These are phyloP conservation scores for Amphipyra tragopoginis DNA, from an alignment of 2,888 invertebrate species.

Conservation along the genomic window DNA sequence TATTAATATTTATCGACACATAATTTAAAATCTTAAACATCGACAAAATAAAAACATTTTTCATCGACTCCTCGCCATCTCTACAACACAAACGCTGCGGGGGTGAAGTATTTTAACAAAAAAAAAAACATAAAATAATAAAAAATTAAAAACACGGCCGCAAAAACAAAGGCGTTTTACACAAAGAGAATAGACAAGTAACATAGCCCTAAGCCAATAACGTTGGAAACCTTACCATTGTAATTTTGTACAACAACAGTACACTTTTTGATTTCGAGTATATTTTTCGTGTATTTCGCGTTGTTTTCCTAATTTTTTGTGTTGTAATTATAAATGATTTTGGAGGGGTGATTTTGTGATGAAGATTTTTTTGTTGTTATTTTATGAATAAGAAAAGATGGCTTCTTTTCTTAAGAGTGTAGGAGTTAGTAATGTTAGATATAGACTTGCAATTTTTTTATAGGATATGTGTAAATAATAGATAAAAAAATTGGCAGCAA, in stretches of 20 bases:
- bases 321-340: constrained; percentile 17
- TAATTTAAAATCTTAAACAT: constrained; percentile 3
- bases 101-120: constrained; percentile 24
- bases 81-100: constrained; percentile 36
- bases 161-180: constrained; percentile 52
- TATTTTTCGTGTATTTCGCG: constrained; percentile 2
- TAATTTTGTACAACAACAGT: constrained; percentile 34
- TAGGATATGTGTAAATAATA: no score
- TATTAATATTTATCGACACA: not conserved
- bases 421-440: no score
- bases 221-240: constrained; percentile 16
- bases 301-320: constrained; percentile 3
- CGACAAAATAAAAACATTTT: not conserved
- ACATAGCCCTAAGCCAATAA: constrained; percentile 57
- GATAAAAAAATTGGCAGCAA: no score
- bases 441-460: no score
- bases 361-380: not conserved
- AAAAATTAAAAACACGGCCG: constrained; percentile 33
- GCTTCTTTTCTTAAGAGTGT: no score
- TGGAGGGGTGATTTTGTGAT: not conserved
- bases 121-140: constrained; percentile 19
- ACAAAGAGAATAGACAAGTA: constrained; percentile 45
- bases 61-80: constrained; percentile 28
- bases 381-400: no score
- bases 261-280: constrained; percentile 9